These are phyloP conservation scores for Lysiphlebus fabarum DNA, from an alignment of 1,140 invertebrate genomes.

Conservation along the genomic window DNA sequence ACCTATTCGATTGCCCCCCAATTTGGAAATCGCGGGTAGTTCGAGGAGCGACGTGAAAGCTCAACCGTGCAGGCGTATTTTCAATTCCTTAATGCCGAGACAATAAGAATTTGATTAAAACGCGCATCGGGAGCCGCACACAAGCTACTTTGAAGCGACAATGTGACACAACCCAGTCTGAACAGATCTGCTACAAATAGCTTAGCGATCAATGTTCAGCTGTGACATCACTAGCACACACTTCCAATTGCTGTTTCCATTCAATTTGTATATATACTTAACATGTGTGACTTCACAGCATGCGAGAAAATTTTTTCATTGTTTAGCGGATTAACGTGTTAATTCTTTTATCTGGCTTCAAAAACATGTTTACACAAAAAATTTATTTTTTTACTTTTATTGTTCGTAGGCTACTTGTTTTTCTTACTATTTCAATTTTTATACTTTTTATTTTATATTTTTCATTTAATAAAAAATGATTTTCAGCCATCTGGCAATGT, in stretches of 20 bases:
- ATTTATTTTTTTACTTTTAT: too few relatives aligned
- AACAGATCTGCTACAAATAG: slow-evolving; percentile 61
- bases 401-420: too few relatives aligned
- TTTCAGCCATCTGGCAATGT: too few relatives aligned
- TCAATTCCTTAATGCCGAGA: slow-evolving; percentile 38
- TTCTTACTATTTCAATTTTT: too few relatives aligned
- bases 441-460: too few relatives aligned
- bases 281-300: background rate
- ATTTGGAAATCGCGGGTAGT: slow-evolving; percentile 64
- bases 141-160: slow-evolving; percentile 60
- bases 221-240: slow-evolving; percentile 66
- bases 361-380: too few relatives aligned
- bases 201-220: slow-evolving; percentile 66
- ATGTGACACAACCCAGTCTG: slow-evolving; percentile 61
- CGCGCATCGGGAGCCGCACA: slow-evolving; percentile 57
- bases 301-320: background rate
- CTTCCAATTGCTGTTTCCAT: slow-evolving; percentile 53
- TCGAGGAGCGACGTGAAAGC: slow-evolving; percentile 60
- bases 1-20: slow-evolving; percentile 59
- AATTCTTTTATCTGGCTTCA: too few relatives aligned
- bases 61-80: slow-evolving; percentile 55
- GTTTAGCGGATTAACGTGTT: too few relatives aligned
- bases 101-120: slow-evolving; percentile 38
- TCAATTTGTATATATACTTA: slow-evolving; percentile 35
- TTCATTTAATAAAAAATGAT: too few relatives aligned